phyloP scores from a whole-genome alignment of 2,113 vertebrate genomes.

The Chionodraco myersi region DNA sequence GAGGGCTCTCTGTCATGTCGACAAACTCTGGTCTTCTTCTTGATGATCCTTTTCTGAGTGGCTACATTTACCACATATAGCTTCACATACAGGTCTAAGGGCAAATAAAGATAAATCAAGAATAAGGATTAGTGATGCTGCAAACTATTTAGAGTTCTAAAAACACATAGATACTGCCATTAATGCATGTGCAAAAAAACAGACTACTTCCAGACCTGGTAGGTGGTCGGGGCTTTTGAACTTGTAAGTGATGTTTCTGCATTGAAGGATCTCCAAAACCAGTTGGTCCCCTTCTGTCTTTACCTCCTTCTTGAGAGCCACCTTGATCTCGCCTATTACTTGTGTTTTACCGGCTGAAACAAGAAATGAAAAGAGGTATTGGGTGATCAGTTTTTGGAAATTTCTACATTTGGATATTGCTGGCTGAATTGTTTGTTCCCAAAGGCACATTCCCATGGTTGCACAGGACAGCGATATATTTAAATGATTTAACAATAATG shows the following conservation, averaged over 20 bases:
- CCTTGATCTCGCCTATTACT: slow-evolving; percentile 98
- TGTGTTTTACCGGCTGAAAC: slow-evolving; percentile 91
- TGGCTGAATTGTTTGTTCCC: background rate
- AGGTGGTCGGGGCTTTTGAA: slow-evolving; percentile 99
- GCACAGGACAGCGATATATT: background rate
- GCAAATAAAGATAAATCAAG: background rate
- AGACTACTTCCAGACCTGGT: slow-evolving; percentile 86
- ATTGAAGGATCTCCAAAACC: slow-evolving; percentile 97
- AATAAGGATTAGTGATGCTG: background rate
- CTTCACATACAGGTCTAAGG: slow-evolving; percentile 96
- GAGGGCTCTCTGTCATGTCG: slow-evolving; percentile 97
- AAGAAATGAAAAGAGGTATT: background rate
- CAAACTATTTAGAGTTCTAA: background rate
- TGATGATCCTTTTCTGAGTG: slow-evolving; percentile 96
- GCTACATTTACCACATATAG: slow-evolving; percentile 96
- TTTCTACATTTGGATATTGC: background rate
- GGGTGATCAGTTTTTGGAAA: background rate
- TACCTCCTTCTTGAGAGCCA: slow-evolving; percentile 98
- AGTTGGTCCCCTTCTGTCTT: slow-evolving; percentile 99
- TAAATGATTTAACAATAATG: slow-evolving; percentile 36
- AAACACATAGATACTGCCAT: background rate
- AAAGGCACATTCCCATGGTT: background rate
- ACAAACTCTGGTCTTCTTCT: slow-evolving; percentile 99
- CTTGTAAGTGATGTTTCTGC: slow-evolving; percentile 99
- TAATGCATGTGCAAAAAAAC: slow-evolving; percentile 1